These are phyloP conservation scores for Centroberyx gerrardi DNA, from an alignment of 2,797 vertebrate species.

Conservation along the genomic window DNA sequence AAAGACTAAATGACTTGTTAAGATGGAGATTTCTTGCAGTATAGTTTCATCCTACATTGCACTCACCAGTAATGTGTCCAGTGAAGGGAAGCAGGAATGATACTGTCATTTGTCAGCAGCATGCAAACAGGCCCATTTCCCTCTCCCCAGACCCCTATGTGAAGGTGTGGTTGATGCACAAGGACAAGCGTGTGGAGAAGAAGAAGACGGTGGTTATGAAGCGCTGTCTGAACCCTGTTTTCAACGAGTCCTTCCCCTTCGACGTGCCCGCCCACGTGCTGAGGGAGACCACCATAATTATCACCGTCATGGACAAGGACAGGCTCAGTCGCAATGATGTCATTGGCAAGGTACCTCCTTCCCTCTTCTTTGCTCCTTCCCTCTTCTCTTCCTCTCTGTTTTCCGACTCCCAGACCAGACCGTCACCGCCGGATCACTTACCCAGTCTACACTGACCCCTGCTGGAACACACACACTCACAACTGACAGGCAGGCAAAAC, in stretches of 20 bases:
- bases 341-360: slow-evolving; percentile 94
- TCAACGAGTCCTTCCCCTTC: slow-evolving; percentile 98
- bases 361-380: slow-evolving; percentile 43
- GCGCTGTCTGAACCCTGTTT: slow-evolving; percentile 96
- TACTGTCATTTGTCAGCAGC: slow-evolving; percentile 29
- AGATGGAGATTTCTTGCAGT: too few species aligned
- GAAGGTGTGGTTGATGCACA: slow-evolving; percentile 99
- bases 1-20: too few species aligned
- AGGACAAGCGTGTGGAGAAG: slow-evolving; percentile 99
- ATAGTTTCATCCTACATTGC: neutral
- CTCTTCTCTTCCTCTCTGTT: slow-evolving; percentile 52
- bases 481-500: neutral
- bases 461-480: slow-evolving; percentile 61
- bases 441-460: slow-evolving; percentile 79
- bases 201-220: slow-evolving; percentile 99
- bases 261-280: slow-evolving; percentile 97
- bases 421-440: slow-evolving; percentile 29
- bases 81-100: neutral
- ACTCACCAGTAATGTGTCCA: neutral
- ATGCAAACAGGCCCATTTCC: neutral
- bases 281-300: slow-evolving; percentile 98
- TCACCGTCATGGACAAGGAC: slow-evolving; percentile 99
- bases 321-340: slow-evolving; percentile 98
- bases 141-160: slow-evolving; percentile 93
- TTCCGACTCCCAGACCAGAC: slow-evolving; percentile 53